Percentiles rank a stretch among this genome's conserved stretches.
Evolutionary conservation across 2,113 vertebrate species (phyloP).

Genomic region (Heterotilapia buettikoferi): DNA sequence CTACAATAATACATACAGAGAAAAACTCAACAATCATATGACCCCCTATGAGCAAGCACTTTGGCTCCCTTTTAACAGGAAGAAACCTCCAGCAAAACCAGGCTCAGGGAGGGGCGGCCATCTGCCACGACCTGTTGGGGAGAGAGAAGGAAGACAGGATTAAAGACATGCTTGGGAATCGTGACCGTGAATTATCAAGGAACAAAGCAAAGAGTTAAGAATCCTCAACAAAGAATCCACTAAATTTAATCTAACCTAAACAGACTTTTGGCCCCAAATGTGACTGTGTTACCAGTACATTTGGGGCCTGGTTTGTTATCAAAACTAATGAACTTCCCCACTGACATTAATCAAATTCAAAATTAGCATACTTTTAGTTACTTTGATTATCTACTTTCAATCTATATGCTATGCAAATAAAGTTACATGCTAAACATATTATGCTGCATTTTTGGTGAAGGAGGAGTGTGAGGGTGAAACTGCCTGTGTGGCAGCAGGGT

Average conservation of each 20-base stretch:
- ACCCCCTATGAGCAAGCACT: rapidly evolving
- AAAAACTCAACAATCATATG: rapidly evolving
- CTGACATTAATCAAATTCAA: neutral
- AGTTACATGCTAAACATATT: neutral
- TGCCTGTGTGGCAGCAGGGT: neutral
- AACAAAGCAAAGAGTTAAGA: neutral
- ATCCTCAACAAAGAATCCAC: neutral
- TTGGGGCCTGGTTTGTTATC: neutral
- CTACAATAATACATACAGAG: neutral
- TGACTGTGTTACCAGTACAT: neutral
- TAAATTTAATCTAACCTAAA: neutral
- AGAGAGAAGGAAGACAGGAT: neutral
- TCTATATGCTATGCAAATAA: neutral
- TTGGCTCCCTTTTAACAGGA: neutral
- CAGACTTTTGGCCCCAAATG: neutral
- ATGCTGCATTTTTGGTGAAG: neutral
- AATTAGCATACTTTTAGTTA: neutral
- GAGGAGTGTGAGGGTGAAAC: neutral
- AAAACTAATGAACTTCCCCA: neutral
- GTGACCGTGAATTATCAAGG: neutral
- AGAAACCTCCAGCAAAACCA: rapidly evolving
- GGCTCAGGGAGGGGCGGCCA: neutral
- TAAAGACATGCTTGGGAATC: neutral
- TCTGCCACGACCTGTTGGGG: rapidly evolving
- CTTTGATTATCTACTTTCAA: neutral